phyloP scores from a whole-genome alignment of 1,140 invertebrate genomes.

The Ostrea edulis region DNA sequence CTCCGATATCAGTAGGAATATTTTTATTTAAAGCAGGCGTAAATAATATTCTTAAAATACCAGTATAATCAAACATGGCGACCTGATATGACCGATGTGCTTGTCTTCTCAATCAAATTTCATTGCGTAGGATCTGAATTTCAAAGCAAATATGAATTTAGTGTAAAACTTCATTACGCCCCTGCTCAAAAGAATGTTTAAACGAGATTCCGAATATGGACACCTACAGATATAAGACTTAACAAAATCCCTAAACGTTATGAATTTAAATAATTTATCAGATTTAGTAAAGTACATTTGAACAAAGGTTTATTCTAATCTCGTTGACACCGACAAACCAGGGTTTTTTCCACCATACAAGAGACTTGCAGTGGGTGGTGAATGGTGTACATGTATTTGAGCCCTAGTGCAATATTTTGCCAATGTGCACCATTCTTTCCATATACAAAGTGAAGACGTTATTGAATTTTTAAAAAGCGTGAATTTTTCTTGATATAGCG shows the following conservation, averaged over 20 bases:
- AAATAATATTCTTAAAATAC: too few relatives aligned
- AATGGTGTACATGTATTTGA: not conserved
- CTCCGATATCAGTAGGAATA: too few relatives aligned
- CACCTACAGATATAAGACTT: not conserved
- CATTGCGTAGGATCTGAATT: not conserved
- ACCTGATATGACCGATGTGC: not conserved
- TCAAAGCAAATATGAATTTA: not conserved
- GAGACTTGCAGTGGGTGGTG: not conserved
- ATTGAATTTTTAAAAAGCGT: not conserved
- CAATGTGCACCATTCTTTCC: not conserved
- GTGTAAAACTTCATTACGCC: not conserved
- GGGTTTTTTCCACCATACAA: not conserved
- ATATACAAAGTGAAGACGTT: not conserved
- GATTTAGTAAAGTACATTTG: not conserved
- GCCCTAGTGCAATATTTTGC: not conserved
- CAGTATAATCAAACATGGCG: too few relatives aligned
- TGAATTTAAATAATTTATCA: conserved; percentile 17
- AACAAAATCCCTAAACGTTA: not conserved
- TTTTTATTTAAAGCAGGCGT: too few relatives aligned
- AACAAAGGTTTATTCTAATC: not conserved
- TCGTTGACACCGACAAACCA: not conserved
- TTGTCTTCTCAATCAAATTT: not conserved
- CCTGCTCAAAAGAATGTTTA: conserved; percentile 20
- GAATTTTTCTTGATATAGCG: not conserved
- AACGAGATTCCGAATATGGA: not conserved